These are phyloP conservation scores for Geopemphigus sp. DNA, from an alignment of 1,140 invertebrate genomes.

Conservation along the genomic window DNA sequence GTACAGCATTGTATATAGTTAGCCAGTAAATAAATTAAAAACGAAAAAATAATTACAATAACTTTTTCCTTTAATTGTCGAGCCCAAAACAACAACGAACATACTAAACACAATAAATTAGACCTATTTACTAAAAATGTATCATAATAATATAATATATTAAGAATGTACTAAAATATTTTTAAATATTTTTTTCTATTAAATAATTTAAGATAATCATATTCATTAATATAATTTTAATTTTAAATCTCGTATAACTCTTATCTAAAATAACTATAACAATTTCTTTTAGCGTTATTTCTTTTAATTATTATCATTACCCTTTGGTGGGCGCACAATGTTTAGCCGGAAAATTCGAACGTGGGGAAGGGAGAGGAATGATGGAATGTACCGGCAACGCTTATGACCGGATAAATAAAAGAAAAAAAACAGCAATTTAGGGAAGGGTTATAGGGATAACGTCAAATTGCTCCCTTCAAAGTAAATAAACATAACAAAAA, in stretches of 20 bases:
- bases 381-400: constrained; percentile 49
- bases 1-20: constrained; percentile 16
- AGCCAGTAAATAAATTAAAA: constrained; percentile 37
- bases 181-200: constrained; percentile 48
- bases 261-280: constrained; percentile 50
- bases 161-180: constrained; percentile 49
- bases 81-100: constrained; percentile 47
- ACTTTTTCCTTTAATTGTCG: constrained; percentile 31
- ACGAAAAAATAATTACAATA: constrained; percentile 38
- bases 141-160: constrained; percentile 26
- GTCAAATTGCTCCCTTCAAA: constrained; percentile 44
- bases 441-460: constrained; percentile 12
- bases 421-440: neutral
- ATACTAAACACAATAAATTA: constrained; percentile 48
- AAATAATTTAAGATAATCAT: constrained; percentile 49
- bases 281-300: constrained; percentile 47
- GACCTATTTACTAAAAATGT: constrained; percentile 44
- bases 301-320: constrained; percentile 44
- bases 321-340: constrained; percentile 46
- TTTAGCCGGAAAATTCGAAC: constrained; percentile 49
- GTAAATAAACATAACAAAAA: constrained; percentile 47
- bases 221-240: constrained; percentile 48
- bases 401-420: constrained; percentile 44
- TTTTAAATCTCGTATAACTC: constrained; percentile 47
- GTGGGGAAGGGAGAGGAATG: constrained; percentile 20